phyloP scores from a whole-genome alignment of 1,140 invertebrate species.

The Drosophila yakuba region DNA sequence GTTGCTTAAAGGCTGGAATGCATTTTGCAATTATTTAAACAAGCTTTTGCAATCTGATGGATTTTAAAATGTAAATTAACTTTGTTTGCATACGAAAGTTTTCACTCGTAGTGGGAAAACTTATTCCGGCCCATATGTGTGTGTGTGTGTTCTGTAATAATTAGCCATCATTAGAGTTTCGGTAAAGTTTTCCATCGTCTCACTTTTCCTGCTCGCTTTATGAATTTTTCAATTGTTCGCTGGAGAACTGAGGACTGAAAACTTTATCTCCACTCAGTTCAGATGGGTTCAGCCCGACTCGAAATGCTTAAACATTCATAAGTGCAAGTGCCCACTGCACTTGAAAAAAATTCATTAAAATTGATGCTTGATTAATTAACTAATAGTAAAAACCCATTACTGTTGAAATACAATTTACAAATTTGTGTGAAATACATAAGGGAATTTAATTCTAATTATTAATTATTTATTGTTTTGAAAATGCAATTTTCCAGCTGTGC shows the following conservation, averaged over 20 bases:
- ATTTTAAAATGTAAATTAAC: slow-evolving; percentile 64
- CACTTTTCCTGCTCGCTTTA: slow-evolving; percentile 56
- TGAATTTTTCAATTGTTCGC: slow-evolving; percentile 77
- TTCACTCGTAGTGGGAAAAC: slow-evolving; percentile 24
- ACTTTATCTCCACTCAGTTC: slow-evolving; percentile 51
- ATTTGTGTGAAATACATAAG: no score
- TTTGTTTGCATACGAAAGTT: slow-evolving; percentile 51
- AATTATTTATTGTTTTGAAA: no score
- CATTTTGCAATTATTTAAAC: slow-evolving; percentile 56
- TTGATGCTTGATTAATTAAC: neutral
- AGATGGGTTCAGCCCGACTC: slow-evolving; percentile 43
- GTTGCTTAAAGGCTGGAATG: slow-evolving; percentile 25
- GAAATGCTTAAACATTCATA: slow-evolving; percentile 78
- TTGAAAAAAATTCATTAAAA: neutral
- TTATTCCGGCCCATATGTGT: slow-evolving; percentile 26
- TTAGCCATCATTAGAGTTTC: slow-evolving; percentile 68
- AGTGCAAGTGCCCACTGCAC: slow-evolving; percentile 72
- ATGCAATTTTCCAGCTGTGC: neutral
- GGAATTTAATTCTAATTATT: no score
- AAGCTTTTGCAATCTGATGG: slow-evolving; percentile 45
- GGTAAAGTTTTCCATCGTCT: slow-evolving; percentile 48
- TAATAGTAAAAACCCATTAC: no score
- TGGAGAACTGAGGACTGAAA: slow-evolving; percentile 18
- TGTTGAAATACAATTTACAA: no score
- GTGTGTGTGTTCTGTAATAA: slow-evolving; percentile 61